Evolutionary conservation across 1,140 invertebrate genomes (phyloP).

Genomic region (Hermatobates lingyangjiaoensis): DNA sequence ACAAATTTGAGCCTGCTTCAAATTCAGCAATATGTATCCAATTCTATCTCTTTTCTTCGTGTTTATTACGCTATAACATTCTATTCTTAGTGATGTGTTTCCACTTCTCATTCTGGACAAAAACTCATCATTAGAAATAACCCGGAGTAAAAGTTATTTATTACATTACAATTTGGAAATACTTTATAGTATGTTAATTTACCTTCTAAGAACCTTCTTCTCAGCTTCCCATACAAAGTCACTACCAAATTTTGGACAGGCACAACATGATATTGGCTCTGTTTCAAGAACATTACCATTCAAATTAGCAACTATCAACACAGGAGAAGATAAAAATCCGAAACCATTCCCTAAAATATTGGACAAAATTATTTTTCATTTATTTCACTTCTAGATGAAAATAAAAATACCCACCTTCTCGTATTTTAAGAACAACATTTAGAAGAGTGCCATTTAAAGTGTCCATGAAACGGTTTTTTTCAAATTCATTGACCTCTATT

Average conservation of each 20-base stretch:
- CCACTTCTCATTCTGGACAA: slow-evolving; percentile 14
- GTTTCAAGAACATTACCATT: slow-evolving; percentile 11
- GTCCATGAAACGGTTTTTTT: slow-evolving; percentile 7
- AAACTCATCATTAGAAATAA: not conserved
- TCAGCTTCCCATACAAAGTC: slow-evolving; percentile 15
- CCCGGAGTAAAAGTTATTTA: not conserved
- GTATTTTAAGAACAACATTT: slow-evolving; percentile 8
- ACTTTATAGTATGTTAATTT: not conserved
- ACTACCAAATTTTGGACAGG: slow-evolving; percentile 10
- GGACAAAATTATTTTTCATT: slow-evolving; percentile 1
- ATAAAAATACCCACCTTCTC: slow-evolving; percentile 7
- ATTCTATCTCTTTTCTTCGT: slow-evolving; percentile 6
- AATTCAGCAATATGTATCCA: slow-evolving; percentile 15
- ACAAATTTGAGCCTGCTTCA: slow-evolving; percentile 14
- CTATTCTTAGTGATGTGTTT: slow-evolving; percentile 15
- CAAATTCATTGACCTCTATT: slow-evolving; percentile 1
- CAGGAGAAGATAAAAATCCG: slow-evolving; percentile 10
- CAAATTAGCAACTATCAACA: slow-evolving; percentile 12
- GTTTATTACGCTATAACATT: slow-evolving; percentile 13
- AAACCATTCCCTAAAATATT: slow-evolving; percentile 15
- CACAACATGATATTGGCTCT: slow-evolving; percentile 6
- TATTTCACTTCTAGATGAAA: not conserved
- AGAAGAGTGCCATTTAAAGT: not conserved
- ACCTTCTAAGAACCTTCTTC: slow-evolving; percentile 14
- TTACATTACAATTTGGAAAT: not conserved